phyloP scores from a whole-genome alignment of 2,888 invertebrate species.

The Caenorhabditis zanzibari region DNA sequence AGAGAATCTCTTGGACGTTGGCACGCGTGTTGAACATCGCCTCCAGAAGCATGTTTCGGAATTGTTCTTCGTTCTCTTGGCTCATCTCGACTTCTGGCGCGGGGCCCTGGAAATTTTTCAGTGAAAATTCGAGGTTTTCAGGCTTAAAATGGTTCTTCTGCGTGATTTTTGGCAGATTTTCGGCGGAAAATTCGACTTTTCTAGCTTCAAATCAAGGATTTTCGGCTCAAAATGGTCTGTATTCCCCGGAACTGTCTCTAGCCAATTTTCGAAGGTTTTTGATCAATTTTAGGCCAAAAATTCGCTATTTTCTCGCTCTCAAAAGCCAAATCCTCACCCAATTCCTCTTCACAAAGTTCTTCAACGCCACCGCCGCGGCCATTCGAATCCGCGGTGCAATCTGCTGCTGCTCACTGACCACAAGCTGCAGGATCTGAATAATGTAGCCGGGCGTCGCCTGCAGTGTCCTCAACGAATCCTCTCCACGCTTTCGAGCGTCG shows the following conservation, averaged over 20 bases:
- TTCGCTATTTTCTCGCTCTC: too few species aligned
- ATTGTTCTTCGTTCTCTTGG: conserved; percentile 73
- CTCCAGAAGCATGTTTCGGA: conserved; percentile 88
- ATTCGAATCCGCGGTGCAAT: conserved; percentile 92
- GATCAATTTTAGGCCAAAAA: too few species aligned
- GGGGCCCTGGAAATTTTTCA: conserved; percentile 72
- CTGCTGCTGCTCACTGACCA: conserved; percentile 84
- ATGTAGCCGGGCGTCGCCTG: conserved; percentile 67
- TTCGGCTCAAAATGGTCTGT: too few species aligned
- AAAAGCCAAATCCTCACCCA: conserved; percentile 87
- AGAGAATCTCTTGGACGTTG: conserved; percentile 91
- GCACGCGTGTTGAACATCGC: conserved; percentile 95
- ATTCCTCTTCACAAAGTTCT: conserved; percentile 96
- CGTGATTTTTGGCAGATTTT: too few species aligned
- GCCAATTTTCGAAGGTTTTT: background rate
- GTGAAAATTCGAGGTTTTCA: too few species aligned
- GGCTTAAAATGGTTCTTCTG: too few species aligned
- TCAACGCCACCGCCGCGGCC: conserved; percentile 95
- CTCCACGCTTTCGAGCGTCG: conserved; percentile 83
- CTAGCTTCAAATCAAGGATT: too few species aligned
- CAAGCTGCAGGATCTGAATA: conserved; percentile 64
- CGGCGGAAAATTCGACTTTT: too few species aligned
- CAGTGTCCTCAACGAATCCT: conserved; percentile 64
- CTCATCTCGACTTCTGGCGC: conserved; percentile 70
- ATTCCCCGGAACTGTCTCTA: too few species aligned